Evolutionary conservation across 2,797 vertebrate species (phyloP).

Genomic region (Enteromius unitaeniatus): DNA sequence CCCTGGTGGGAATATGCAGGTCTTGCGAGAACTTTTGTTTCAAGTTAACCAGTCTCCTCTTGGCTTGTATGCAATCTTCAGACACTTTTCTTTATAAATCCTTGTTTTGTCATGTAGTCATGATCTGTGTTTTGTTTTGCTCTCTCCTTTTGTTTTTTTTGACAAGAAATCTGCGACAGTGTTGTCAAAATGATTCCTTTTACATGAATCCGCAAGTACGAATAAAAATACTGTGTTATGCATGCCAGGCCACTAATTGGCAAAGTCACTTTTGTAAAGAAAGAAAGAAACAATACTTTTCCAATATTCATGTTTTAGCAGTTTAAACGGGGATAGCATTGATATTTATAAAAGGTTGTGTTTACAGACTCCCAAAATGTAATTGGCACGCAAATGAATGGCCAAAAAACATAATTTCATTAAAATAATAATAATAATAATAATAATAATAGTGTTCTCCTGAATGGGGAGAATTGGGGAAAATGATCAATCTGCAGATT

Average conservation of each 20-base stretch:
- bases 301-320: too few relatives aligned
- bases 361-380: too few relatives aligned
- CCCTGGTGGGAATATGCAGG: too few relatives aligned
- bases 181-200: background rate
- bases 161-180: background rate
- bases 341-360: background rate
- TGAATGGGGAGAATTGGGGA: too few relatives aligned
- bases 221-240: background rate
- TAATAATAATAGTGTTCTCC: too few relatives aligned
- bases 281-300: background rate
- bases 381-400: too few relatives aligned
- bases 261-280: background rate
- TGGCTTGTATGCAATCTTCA: background rate
- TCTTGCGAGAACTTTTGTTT: background rate
- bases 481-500: background rate
- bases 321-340: too few relatives aligned
- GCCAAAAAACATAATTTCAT: too few relatives aligned
- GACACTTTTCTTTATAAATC: background rate
- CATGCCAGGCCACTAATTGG: background rate
- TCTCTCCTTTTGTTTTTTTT: background rate
- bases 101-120: too few relatives aligned
- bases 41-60: background rate
- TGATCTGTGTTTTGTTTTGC: too few relatives aligned
- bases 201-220: background rate
- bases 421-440: too few relatives aligned